These are phyloP conservation scores for Conomelus anceps DNA, from an alignment of 2,888 invertebrate genomes.

Conservation along the genomic window DNA sequence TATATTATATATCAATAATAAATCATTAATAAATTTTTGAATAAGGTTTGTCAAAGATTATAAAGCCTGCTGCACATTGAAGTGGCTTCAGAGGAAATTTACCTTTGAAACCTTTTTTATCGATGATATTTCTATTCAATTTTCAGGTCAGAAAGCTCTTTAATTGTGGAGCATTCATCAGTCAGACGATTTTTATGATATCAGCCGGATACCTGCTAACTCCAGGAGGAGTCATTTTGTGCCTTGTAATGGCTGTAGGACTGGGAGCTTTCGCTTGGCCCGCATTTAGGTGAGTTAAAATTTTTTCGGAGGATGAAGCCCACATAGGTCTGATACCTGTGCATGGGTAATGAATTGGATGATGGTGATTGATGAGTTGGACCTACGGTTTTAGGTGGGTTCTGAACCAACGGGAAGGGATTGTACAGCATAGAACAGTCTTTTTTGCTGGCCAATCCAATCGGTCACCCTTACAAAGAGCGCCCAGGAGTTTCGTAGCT, in stretches of 20 bases:
- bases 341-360: too few relatives aligned
- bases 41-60: too few relatives aligned
- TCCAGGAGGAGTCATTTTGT: slow-evolving; percentile 65
- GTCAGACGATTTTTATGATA: slow-evolving; percentile 82
- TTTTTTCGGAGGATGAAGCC: background rate
- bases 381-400: too few relatives aligned
- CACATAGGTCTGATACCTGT: too few relatives aligned
- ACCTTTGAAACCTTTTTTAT: background rate
- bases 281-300: slow-evolving; percentile 64
- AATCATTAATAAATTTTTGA: background rate
- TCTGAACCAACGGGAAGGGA: too few relatives aligned
- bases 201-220: slow-evolving; percentile 66
- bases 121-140: slow-evolving; percentile 15
- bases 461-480: too few relatives aligned
- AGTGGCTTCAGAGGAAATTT: background rate
- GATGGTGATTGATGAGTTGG: too few relatives aligned
- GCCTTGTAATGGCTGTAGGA: slow-evolving; percentile 80
- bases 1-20: too few relatives aligned
- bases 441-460: too few relatives aligned
- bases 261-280: slow-evolving; percentile 90
- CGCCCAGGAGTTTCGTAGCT: too few relatives aligned
- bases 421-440: too few relatives aligned
- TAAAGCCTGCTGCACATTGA: too few relatives aligned
- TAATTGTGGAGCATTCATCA: slow-evolving; percentile 65
- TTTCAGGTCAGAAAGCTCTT: slow-evolving; percentile 56